Evolutionary conservation across 1,140 invertebrate genomes (phyloP), one percentile per base, ranked within the genome.

Genomic region (Grapholita molesta): DNA sequence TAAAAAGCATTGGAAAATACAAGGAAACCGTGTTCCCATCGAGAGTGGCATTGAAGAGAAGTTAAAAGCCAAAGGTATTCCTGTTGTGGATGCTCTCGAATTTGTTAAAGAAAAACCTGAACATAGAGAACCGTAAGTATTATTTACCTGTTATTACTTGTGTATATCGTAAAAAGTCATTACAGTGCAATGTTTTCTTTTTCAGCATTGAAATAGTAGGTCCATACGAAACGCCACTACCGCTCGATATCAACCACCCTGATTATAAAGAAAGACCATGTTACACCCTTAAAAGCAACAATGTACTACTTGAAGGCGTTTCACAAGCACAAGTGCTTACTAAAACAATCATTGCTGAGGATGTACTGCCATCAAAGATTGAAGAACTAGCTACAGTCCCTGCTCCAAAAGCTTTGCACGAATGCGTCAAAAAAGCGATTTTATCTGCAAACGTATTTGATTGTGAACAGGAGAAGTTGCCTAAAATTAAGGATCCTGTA

Each of bases 401-500:
- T 67, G 82, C 93, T 8, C 86, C 90, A 1, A 91, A 89, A 71
- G 77, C 91, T 25, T 72, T 94, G n/a, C 93, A 95, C 77, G 86
- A 92, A 55, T 90, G 86, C 73, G 88, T 95, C 0, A 93, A 93
- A 70, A 92, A 93, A 78, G 93, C 94, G 9, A 94, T 97, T 66
- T 85, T 94, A 70, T 94, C 94, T 67, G 94, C 96, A 1, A 94
- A 95, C 82, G 86, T 97, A 57, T 96, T 96, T 92, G 96, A 98
- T 92, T 94, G 95, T 33, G 92, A 95, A 78, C 96, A 97, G 85
- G 92, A 95, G 69, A 95, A 95, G 80, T 84, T 98, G 55, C 96
- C 96, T 8, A 96, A 94, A 89, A 89, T 93, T 0, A 95, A 95
- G 86, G 94, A 97, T 82, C 92, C 94, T 6, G 79, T 93, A 32